phyloP scores from a whole-genome alignment of 2,888 invertebrate genomes.

The Axea sp. region DNA sequence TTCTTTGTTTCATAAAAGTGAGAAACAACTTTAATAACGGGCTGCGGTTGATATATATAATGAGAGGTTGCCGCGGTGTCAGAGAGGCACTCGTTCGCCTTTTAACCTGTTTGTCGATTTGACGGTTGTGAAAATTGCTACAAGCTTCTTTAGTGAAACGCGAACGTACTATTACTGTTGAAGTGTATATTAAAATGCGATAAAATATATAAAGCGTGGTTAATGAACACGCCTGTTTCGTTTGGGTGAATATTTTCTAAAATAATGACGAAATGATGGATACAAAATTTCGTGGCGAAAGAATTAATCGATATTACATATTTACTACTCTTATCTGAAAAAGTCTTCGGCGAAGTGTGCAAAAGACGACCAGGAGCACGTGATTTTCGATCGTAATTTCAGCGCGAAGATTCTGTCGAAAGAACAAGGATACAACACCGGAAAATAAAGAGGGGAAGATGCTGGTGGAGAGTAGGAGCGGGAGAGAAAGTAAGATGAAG shows the following conservation, averaged over 20 bases:
- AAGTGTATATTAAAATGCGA: slow-evolving; percentile 47
- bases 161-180: slow-evolving; percentile 41
- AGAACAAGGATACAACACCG: slow-evolving; percentile 13
- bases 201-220: slow-evolving; percentile 48
- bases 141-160: slow-evolving; percentile 48
- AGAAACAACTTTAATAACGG: slow-evolving; percentile 78
- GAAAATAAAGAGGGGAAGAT: slow-evolving; percentile 22
- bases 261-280: slow-evolving; percentile 46
- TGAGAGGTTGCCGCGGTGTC: slow-evolving; percentile 71
- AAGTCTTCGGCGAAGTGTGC: slow-evolving; percentile 53
- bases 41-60: slow-evolving; percentile 70
- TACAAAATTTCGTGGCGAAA: slow-evolving; percentile 42
- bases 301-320: slow-evolving; percentile 62
- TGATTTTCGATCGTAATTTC: slow-evolving; percentile 68
- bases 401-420: slow-evolving; percentile 60
- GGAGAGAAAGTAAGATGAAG: slow-evolving; percentile 16
- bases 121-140: slow-evolving; percentile 61
- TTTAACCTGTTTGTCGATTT: slow-evolving; percentile 64
- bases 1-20: slow-evolving; percentile 78
- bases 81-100: slow-evolving; percentile 57
- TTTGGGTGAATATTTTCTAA: slow-evolving; percentile 37
- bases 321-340: slow-evolving; percentile 29
- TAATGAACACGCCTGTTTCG: slow-evolving; percentile 53
- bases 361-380: slow-evolving; percentile 59
- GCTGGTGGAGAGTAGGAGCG: neutral